These are phyloP conservation scores for Drosophila ananassae DNA, from an alignment of 1,140 invertebrate species.

Conservation along the genomic window DNA sequence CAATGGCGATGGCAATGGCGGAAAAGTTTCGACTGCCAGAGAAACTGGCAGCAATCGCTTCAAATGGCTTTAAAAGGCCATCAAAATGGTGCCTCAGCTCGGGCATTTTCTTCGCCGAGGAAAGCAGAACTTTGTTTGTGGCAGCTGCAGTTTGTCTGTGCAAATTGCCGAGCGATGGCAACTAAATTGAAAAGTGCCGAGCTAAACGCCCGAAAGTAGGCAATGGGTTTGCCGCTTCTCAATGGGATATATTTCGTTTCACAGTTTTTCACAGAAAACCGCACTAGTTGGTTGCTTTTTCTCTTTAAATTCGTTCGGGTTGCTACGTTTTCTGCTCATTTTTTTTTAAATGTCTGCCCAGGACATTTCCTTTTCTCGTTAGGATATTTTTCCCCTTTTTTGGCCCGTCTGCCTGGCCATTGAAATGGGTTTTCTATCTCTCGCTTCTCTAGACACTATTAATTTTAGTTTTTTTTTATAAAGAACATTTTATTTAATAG, in stretches of 20 bases:
- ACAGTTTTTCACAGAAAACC: conserved; percentile 18
- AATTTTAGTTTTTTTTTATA: conserved; percentile 52
- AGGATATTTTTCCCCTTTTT: not conserved
- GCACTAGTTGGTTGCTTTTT: conserved; percentile 51
- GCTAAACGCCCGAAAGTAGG: conserved; percentile 66
- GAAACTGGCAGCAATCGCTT: conserved; percentile 41
- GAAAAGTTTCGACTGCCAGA: conserved; percentile 51
- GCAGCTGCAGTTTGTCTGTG: conserved; percentile 74
- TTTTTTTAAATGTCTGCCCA: conserved; percentile 22
- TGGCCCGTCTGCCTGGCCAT: conserved; percentile 49
- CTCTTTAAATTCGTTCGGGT: conserved; percentile 19
- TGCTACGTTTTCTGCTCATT: not conserved
- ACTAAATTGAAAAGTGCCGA: conserved; percentile 77
- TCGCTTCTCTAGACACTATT: conserved; percentile 42
- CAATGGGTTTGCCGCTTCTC: conserved; percentile 49
- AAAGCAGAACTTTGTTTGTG: conserved; percentile 53
- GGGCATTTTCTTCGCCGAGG: conserved; percentile 45
- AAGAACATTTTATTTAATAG: conserved; percentile 45
- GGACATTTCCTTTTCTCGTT: conserved; percentile 48
- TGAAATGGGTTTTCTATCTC: conserved; percentile 28
- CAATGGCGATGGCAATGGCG: conserved; percentile 29
- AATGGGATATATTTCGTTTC: conserved; percentile 19
- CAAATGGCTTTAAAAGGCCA: conserved; percentile 75
- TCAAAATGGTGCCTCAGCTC: conserved; percentile 67
- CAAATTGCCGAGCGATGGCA: conserved; percentile 71